Conservation (phyloP, 2,888 invertebrate genomes). For the Acronicta psi region DNA sequence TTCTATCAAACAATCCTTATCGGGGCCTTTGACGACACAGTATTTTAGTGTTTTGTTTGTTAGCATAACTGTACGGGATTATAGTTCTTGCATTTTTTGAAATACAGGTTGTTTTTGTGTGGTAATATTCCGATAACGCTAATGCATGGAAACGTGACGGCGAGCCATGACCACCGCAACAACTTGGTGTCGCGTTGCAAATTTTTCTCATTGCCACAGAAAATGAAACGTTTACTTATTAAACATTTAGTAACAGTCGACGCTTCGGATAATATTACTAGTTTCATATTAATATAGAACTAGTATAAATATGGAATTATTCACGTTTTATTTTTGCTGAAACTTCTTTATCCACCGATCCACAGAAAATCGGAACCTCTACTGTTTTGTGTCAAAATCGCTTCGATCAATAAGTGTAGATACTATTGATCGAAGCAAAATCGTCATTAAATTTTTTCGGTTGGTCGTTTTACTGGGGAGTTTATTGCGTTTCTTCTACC, state of each 20-base stretch:
- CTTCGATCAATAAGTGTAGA: no score
- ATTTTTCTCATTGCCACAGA: constrained; percentile 43
- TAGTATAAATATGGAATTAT: constrained; percentile 3
- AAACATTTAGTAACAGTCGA: constrained; percentile 8
- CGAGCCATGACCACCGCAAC: constrained; percentile 56
- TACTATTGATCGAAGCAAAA: no score
- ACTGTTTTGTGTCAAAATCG: no score
- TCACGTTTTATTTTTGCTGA: constrained; percentile 21
- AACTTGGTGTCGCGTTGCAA: constrained; percentile 24
- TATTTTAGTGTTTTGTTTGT: constrained; percentile 53
- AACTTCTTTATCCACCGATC: no score
- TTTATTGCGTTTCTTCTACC: no score
- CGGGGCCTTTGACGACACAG: constrained; percentile 36
- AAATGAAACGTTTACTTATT: constrained; percentile 38
- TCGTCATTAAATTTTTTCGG: no score
- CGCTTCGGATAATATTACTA: neutral
- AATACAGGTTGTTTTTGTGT: constrained; percentile 17
- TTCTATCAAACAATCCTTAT: constrained; percentile 49
- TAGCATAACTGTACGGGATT: constrained; percentile 8
- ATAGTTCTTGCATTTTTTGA: accelerated
- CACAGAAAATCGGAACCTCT: no score
- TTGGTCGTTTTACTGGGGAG: no score
- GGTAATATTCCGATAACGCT: constrained; percentile 34
- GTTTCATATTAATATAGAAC: no score
- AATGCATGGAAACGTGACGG: constrained; percentile 40